Evolutionary conservation across 2,113 vertebrate species (phyloP), one percentile per base, ranked within the genome.

Genomic region (Etia nguti): DNA sequence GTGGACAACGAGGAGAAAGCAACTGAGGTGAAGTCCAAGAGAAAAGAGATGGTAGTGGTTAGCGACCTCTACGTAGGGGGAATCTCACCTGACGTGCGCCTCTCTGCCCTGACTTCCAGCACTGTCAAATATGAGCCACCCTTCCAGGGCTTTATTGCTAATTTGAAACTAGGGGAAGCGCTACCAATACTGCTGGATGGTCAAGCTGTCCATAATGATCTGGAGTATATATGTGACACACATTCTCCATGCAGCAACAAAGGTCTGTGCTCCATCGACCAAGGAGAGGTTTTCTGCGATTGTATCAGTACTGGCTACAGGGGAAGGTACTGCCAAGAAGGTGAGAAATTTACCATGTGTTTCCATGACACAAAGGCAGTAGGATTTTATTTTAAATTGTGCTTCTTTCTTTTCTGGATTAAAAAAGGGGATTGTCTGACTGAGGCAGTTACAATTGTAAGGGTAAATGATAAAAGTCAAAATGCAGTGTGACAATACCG

Each of bases 121-220:
- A 98, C 97, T 0, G 98, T 98, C 52, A 99, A 99, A 93, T 98
- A 98, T n/a, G 98, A 99, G 94, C 97, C 97, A 5, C 98, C 98
- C 1, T 98, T 98, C 95, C 96, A 94, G 3, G 98, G 98, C 18
- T 92, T 98, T 36, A 94, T 99, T 85, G 97, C 96, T 91, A 97
- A 98, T 93, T 93, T 99, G 84, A 97, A 97, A 92, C 88, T 99
- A 85, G 97, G 97, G 4, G 98, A 98, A 81, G 96, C 93, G 1
- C 94, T 97, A 2, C 97, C 97, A 0, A 92, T 97, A 5, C 96
- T 98, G 31, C 34, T 98, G 94, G 97, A 98, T 36, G 97, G 97
- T 77, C 98, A 99, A 79, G 97, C 98, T 20, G 97, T 99, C 75
- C 97, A 96, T 68, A 97, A 96, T 13, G 97, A 98, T 41, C 93